Conservation (phyloP, 30 jellyfish, hydroid and myxozoan genomes). For the Cassiopea andromeda region DNA sequence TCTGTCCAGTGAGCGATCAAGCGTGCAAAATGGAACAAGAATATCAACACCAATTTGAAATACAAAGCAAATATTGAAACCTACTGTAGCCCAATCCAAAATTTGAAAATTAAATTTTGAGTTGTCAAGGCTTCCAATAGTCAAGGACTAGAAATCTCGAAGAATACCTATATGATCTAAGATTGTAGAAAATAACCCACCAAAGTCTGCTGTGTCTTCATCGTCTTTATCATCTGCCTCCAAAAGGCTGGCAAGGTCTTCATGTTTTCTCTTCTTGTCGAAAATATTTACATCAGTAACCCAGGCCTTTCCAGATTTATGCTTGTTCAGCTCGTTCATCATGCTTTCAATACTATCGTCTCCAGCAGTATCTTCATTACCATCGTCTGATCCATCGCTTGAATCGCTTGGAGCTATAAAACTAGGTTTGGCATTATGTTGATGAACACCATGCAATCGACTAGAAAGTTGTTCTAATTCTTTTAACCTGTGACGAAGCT, state of each 20-base stretch:
- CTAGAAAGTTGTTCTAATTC: slow-evolving; percentile 16
- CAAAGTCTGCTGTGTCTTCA: slow-evolving; percentile 75
- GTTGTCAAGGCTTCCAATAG: no score
- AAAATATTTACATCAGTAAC: slow-evolving; percentile 96
- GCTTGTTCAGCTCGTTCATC: slow-evolving; percentile 65
- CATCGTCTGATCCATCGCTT: neutral
- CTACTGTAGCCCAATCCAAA: no score
- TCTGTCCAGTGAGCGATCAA: neutral
- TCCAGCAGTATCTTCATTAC: slow-evolving; percentile 27
- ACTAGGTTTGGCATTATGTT: slow-evolving; percentile 7
- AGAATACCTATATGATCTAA: no score
- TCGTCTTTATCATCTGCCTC: slow-evolving; percentile 79
- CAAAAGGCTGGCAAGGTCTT: slow-evolving; percentile 69
- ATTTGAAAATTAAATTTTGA: no score
- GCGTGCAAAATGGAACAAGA: neutral
- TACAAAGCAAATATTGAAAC: no score
- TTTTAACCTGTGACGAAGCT: slow-evolving; percentile 21
- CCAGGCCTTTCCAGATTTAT: slow-evolving; percentile 84
- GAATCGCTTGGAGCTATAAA: slow-evolving; percentile 14
- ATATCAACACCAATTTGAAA: neutral
- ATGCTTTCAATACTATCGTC: slow-evolving; percentile 64
- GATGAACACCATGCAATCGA: neutral
- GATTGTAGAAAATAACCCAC: slow-evolving; percentile 38
- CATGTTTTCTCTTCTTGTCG: slow-evolving; percentile 85
- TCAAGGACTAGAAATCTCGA: no score